These are phyloP conservation scores for Pyrgus malvae DNA, from an alignment of 2,888 invertebrate species.

Conservation along the genomic window DNA sequence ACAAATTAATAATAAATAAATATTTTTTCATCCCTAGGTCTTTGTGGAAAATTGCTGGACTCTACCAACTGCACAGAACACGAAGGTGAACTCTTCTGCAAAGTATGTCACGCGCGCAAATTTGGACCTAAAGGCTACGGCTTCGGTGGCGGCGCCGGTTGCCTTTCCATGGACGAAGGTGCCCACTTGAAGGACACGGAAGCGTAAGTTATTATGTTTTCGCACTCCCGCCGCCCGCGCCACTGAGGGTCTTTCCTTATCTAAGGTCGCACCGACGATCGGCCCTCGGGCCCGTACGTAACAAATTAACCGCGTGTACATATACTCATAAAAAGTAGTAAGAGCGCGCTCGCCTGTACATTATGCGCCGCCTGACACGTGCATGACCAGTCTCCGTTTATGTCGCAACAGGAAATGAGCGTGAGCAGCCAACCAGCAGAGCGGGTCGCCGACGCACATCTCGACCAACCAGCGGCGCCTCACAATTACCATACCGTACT, in stretches of 20 bases:
- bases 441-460: conserved; percentile 74
- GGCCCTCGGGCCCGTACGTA: conserved; percentile 78
- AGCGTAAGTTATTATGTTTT: conserved; percentile 85
- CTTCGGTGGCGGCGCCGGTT: conserved; percentile 98
- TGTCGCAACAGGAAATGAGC: conserved; percentile 81
- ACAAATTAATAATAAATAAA: no score
- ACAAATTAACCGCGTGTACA: conserved; percentile 81
- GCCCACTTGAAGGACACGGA: conserved; percentile 89
- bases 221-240: conserved; percentile 77
- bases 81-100: conserved; percentile 98
- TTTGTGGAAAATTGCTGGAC: conserved; percentile 98
- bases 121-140: conserved; percentile 99
- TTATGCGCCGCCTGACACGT: conserved; percentile 77
- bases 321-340: conserved; percentile 75
- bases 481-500: conserved; percentile 75
- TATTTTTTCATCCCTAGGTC: conserved; percentile 79
- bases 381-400: conserved; percentile 82
- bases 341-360: conserved; percentile 80
- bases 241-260: conserved; percentile 82
- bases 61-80: conserved; percentile 99
- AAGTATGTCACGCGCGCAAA: conserved; percentile 98
- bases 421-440: conserved; percentile 70
- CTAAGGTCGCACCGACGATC: conserved; percentile 71
- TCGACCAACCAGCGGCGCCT: conserved; percentile 74
- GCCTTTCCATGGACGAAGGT: conserved; percentile 97